A percentile compares a stretch with the other conserved stretches of the same genome.
phyloP scores from a whole-genome alignment of 2,888 invertebrate genomes.

The Rhagonycha fulva region DNA sequence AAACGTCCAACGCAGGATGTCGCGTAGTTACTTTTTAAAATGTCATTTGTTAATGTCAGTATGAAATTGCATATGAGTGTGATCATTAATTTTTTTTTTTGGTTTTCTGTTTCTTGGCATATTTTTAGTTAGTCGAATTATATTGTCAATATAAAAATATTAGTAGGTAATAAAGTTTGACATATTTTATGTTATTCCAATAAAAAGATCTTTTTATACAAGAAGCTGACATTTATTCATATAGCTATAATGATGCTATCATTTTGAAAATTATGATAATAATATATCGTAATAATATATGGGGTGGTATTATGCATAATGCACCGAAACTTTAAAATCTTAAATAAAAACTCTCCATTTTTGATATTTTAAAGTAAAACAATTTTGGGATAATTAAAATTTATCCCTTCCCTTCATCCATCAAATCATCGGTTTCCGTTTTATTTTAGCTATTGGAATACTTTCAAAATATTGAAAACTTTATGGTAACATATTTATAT shows the following conservation, averaged over 20 bases:
- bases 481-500: no score
- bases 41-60: neutral
- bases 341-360: neutral
- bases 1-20: neutral
- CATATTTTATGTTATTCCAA: neutral
- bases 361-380: neutral
- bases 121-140: neutral
- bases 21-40: neutral
- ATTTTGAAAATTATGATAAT: no score
- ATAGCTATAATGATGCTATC: neutral
- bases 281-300: no score
- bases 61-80: neutral
- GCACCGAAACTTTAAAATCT: neutral
- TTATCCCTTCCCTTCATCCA: no score
- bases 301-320: no score
- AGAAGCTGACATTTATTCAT: neutral
- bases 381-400: no score
- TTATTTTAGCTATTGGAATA: no score
- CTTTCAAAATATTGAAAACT: no score
- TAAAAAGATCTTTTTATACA: neutral
- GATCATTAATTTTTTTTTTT: neutral
- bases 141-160: neutral
- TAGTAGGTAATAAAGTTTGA: neutral
- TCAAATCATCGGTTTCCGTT: no score
- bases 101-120: neutral